phyloP scores from a whole-genome alignment of 1,140 invertebrate genomes.

The Plectrocnemia conspersa region DNA sequence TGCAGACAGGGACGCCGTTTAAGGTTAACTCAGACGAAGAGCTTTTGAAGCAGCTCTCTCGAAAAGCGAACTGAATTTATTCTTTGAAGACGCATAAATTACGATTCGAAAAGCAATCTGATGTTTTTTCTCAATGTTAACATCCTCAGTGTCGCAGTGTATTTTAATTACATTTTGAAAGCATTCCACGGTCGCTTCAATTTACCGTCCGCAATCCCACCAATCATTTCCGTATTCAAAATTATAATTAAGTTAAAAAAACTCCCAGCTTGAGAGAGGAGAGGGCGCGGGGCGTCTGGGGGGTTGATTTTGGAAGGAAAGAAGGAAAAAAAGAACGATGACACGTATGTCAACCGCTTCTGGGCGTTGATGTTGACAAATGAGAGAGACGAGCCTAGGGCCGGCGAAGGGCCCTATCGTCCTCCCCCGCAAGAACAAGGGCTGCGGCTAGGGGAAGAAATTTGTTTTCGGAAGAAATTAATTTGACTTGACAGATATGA shows the following conservation, averaged over 20 bases:
- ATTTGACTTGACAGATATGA: constrained; percentile 37
- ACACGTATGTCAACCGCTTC: constrained; percentile 35
- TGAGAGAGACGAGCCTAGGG: constrained; percentile 29
- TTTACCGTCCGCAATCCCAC: constrained; percentile 21
- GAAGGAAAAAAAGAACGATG: constrained; percentile 30
- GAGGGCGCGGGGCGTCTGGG: background rate
- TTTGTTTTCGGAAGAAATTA: constrained; percentile 37
- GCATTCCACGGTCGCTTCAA: no score
- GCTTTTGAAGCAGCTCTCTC: no score
- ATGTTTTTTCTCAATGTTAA: no score
- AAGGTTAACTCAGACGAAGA: no score
- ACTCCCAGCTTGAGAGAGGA: constrained; percentile 3
- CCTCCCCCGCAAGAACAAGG: constrained; percentile 18
- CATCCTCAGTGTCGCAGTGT: no score
- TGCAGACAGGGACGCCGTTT: no score
- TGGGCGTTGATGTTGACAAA: constrained; percentile 35
- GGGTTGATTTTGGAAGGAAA: constrained; percentile 13
- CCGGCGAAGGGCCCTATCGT: constrained; percentile 5
- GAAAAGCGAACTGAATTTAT: no score
- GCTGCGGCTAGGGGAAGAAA: constrained; percentile 25
- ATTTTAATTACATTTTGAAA: no score
- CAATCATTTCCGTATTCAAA: constrained; percentile 34
- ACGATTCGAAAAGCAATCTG: no score
- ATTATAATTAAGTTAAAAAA: constrained; percentile 35
- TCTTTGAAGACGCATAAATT: no score